Percentiles rank a stretch among this genome's conserved stretches.
phyloP scores from a whole-genome alignment of 2,797 vertebrate species.

The Aphelocoma californica region DNA sequence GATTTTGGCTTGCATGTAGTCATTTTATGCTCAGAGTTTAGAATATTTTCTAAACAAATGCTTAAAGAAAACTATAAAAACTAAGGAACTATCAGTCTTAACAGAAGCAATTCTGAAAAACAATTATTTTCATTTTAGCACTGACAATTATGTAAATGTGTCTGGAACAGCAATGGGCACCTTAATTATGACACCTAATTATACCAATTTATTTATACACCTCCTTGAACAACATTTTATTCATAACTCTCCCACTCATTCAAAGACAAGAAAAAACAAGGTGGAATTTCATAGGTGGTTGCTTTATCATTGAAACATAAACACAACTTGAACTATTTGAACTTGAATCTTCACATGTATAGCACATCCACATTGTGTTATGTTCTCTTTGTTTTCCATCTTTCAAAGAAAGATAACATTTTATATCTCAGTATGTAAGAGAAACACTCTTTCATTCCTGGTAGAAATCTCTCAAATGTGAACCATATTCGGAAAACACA shows the following conservation, averaged over 20 bases:
- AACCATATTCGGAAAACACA: not conserved
- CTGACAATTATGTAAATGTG: conserved; percentile 76
- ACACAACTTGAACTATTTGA: conserved; percentile 28
- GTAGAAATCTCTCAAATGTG: not conserved
- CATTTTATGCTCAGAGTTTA: conserved; percentile 58
- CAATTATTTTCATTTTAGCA: conserved; percentile 74
- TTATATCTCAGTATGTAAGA: not conserved
- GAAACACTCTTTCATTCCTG: not conserved
- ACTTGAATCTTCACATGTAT: not conserved
- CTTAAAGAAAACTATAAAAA: conserved; percentile 61
- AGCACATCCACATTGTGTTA: not conserved
- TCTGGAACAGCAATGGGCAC: conserved; percentile 74
- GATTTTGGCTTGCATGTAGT: conserved; percentile 13
- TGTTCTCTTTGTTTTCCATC: not conserved
- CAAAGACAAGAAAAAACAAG: conserved; percentile 61
- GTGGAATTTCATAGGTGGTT: conserved; percentile 23
- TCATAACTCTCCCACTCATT: conserved; percentile 66
- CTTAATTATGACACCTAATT: conserved; percentile 78
- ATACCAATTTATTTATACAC: conserved; percentile 75
- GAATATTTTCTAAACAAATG: conserved; percentile 75
- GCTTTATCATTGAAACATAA: conserved; percentile 31
- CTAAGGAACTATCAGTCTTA: conserved; percentile 59
- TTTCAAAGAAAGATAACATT: not conserved
- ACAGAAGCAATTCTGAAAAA: conserved; percentile 70
- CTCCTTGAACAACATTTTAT: conserved; percentile 74